Conservation (phyloP, 2,888 invertebrate genomes). For the Drosophila affinis region DNA sequence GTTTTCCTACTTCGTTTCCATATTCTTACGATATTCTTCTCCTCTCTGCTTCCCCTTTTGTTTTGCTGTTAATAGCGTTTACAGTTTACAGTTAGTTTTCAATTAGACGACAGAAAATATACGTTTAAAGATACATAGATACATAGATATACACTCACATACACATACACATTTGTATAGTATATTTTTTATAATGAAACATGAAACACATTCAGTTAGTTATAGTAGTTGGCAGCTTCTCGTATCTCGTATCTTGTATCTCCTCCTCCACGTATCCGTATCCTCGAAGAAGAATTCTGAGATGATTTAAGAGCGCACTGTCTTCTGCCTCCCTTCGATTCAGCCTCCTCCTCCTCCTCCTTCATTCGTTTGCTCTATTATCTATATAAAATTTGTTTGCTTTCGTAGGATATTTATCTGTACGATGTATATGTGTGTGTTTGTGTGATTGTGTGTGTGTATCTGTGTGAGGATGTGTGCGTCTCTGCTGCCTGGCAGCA, state of each 20-base stretch:
- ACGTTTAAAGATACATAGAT: slow-evolving; percentile 51
- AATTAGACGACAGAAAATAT: slow-evolving; percentile 67
- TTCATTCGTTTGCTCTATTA: slow-evolving; percentile 25
- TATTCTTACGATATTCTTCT: not conserved
- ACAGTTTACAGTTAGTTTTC: slow-evolving; percentile 48
- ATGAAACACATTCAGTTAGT: slow-evolving; percentile 53
- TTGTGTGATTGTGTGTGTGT: slow-evolving; percentile 1
- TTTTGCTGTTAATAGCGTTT: slow-evolving; percentile 30
- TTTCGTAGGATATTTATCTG: slow-evolving; percentile 14
- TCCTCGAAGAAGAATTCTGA: not conserved
- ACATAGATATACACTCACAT: slow-evolving; percentile 30
- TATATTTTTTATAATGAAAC: slow-evolving; percentile 30
- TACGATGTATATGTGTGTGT: not conserved
- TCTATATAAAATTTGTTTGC: slow-evolving; percentile 30
- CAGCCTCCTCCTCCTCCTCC: not conserved
- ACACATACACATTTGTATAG: not conserved
- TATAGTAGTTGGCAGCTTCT: slow-evolving; percentile 29
- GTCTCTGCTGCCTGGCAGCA: slow-evolving; percentile 28
- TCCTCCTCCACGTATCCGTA: not conserved
- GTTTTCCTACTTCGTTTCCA: slow-evolving; percentile 15
- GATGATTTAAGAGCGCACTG: not conserved
- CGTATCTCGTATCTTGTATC: not conserved
- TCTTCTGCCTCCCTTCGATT: not conserved
- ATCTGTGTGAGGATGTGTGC: not conserved
- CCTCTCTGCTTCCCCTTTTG: slow-evolving; percentile 20